Conservation (phyloP, 2,113 vertebrate genomes). For the Chaetura pelagica region DNA sequence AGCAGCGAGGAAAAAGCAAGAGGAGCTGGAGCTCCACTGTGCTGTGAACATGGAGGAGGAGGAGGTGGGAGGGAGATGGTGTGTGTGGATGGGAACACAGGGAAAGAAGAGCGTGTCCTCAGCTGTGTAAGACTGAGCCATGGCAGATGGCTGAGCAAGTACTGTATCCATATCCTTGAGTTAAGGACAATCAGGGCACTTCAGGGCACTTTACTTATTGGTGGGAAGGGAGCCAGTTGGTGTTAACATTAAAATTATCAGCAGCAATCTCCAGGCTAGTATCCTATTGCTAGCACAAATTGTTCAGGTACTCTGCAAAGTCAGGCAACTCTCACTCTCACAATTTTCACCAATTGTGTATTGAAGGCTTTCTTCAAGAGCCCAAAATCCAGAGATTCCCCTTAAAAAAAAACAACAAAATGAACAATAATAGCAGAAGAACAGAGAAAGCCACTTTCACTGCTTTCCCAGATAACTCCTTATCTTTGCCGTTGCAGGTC, state of each 20-base stretch:
- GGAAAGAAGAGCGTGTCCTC: not conserved
- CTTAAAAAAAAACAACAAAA: not conserved
- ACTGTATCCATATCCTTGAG: not conserved
- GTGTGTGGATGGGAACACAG: not conserved
- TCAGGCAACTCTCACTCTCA: not conserved
- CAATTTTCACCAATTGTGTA: not conserved
- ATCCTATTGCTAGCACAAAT: not conserved
- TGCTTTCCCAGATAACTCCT: not conserved
- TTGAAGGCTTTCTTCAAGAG: not conserved
- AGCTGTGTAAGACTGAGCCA: not conserved
- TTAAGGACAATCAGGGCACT: not conserved
- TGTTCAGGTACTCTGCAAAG: not conserved
- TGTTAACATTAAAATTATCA: not conserved
- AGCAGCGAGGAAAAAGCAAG: not conserved
- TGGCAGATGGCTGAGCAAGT: not conserved
- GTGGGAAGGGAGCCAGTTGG: not conserved
- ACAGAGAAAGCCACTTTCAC: accelerated
- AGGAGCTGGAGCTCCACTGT: accelerated
- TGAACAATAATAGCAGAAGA: not conserved
- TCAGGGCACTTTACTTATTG: not conserved
- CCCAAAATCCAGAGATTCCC: not conserved
- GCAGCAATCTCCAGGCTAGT: not conserved
- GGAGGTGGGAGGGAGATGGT: not conserved
- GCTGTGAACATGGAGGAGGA: accelerated
- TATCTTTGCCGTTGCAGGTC: not conserved